Percentiles rank a stretch among this genome's conserved stretches.
Conservation (phyloP, 1,140 invertebrate genomes). For the Drosophila auraria region DNA sequence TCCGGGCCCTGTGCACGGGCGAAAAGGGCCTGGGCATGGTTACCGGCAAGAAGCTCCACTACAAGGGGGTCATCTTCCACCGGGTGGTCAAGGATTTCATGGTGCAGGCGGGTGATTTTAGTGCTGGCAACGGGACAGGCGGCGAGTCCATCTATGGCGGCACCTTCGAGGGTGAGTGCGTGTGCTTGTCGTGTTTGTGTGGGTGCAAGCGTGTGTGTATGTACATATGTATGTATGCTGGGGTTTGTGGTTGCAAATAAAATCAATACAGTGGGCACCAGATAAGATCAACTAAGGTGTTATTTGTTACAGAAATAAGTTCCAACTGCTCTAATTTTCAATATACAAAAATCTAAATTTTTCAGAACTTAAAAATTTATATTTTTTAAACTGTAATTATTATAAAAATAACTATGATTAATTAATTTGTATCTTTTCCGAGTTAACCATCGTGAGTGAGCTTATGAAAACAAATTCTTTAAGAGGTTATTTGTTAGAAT, state of each 20-base stretch:
- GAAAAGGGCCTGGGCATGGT: constrained; percentile 92
- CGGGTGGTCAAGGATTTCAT: constrained; percentile 97
- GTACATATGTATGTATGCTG: not conserved
- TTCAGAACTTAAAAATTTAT: too few relatives aligned
- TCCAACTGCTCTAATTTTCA: too few relatives aligned
- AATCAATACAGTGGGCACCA: constrained; percentile 49
- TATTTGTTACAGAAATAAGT: not conserved
- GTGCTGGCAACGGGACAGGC: constrained; percentile 95
- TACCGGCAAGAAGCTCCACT: constrained; percentile 90
- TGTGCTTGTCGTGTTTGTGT: constrained; percentile 8
- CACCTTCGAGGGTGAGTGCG: constrained; percentile 91
- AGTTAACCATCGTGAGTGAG: too few relatives aligned
- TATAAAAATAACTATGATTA: too few relatives aligned
- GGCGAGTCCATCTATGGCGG: constrained; percentile 97
- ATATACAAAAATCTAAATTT: too few relatives aligned
- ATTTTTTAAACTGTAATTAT: too few relatives aligned
- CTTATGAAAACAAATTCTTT: too few relatives aligned
- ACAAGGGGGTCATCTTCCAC: constrained; percentile 94
- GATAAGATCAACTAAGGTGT: not conserved
- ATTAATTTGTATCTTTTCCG: too few relatives aligned
- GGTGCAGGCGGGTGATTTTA: constrained; percentile 95
- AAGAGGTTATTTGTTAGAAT: too few relatives aligned
- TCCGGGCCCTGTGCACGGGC: constrained; percentile 95
- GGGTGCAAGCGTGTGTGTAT: not conserved
- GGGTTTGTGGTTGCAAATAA: constrained; percentile 12